These are phyloP conservation scores for Agriopis marginaria DNA, from an alignment of 2,888 invertebrate species.

Conservation along the genomic window DNA sequence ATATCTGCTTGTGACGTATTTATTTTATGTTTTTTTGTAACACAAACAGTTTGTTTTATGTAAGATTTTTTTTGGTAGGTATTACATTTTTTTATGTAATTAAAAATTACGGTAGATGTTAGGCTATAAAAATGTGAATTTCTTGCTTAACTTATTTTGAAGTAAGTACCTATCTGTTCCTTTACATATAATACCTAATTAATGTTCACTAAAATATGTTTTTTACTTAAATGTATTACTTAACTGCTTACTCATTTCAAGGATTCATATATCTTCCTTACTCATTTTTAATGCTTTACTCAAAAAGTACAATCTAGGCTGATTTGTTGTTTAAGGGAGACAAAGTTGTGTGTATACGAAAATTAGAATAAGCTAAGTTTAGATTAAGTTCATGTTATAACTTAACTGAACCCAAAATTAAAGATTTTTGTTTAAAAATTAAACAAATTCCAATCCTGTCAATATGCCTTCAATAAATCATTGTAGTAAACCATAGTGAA, in stretches of 20 bases:
- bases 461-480: no score
- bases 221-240: background rate
- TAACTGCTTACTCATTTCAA: no score
- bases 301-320: constrained; percentile 36
- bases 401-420: background rate
- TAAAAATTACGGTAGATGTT: no score
- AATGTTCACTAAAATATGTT: no score
- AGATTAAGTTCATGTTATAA: background rate
- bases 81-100: no score
- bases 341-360: constrained; percentile 49
- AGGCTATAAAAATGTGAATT: no score
- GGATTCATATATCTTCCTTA: background rate
- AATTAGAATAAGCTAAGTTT: constrained; percentile 21
- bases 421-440: background rate
- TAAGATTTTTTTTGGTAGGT: background rate
- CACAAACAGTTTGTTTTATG: background rate
- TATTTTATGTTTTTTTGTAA: background rate
- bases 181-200: no score
- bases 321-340: constrained; percentile 25
- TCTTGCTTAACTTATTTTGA: no score
- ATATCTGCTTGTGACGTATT: constrained; percentile 7
- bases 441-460: no score
- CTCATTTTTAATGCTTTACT: constrained; percentile 12
- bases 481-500: background rate
- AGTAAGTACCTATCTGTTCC: no score